Evolutionary conservation across 2,888 invertebrate genomes (phyloP), one percentile per base, ranked within the genome.

Genomic region (Callinectes sapidus): DNA sequence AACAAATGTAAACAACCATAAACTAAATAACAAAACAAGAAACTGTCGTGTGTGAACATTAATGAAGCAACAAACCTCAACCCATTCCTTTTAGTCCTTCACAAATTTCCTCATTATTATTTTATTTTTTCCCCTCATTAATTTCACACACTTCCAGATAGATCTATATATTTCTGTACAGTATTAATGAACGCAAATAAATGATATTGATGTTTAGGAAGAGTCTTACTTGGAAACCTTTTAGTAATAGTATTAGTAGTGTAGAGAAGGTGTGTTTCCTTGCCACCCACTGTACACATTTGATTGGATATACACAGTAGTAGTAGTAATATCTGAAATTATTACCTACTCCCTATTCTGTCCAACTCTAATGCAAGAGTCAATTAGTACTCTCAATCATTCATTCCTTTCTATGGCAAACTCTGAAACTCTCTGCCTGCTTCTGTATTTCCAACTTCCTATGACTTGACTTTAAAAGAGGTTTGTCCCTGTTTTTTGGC

Each of bases 81-180:
- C 54, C 28, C 71, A 6, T 77, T 28, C 32, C 32, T 10, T 77
- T 77, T 77, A 5, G 3, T 77, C 28, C 71, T 2, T 10, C 28
- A 28, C n/a, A n/a, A n/a, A n/a, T 77, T 28, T 71, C 10, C 61
- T 2, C 28, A 71, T 71, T 54, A 18, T 28, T 87, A 10, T 87
- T 54, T 54, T 42, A 28, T 91, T 87, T 71, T 23, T 92, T 48
- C n/a, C 23, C 42, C 54, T 89, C 85, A 42, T 85, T 55, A 54
- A 89, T 92, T 92, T 81, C 92, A 92, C 92, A 92, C 87, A 90
- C 90, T 92, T 92, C 92, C 90, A 92, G 66, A 92, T 48, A 91
- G 91, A 89, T 89, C 90, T 92, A 90, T 90, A 90, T 90, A 92
- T 92, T 92, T 92, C 90, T 92, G 92, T 92, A 92, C 92, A 92